phyloP scores from a whole-genome alignment of 2,797 vertebrate genomes.

The Falco biarmicus region DNA sequence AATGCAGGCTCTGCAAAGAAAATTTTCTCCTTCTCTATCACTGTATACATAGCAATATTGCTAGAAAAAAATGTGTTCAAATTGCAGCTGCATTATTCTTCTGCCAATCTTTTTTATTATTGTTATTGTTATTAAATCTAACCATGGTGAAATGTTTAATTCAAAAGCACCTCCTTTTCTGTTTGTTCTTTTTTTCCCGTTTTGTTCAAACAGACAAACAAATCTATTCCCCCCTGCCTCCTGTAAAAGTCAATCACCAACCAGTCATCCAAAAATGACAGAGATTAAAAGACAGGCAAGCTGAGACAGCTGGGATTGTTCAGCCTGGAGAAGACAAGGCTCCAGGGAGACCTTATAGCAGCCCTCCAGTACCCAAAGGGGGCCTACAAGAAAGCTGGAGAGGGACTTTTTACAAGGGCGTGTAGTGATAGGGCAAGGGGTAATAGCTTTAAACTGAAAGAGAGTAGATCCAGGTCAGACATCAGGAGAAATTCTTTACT shows the following conservation, averaged over 20 bases:
- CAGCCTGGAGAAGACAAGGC: too few relatives aligned
- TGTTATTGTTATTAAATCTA: neutral
- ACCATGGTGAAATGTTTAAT: neutral
- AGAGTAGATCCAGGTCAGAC: too few relatives aligned
- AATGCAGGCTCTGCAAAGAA: neutral
- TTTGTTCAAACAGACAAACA: neutral
- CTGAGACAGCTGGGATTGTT: too few relatives aligned
- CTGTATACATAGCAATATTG: neutral
- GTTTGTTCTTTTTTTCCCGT: neutral
- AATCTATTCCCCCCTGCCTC: neutral
- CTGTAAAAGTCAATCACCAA: neutral
- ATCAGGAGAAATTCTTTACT: too few relatives aligned
- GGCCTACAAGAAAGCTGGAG: too few relatives aligned
- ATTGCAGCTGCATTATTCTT: neutral
- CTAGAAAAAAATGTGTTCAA: neutral
- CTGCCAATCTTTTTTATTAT: neutral
- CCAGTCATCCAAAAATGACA: neutral
- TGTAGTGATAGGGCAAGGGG: too few relatives aligned
- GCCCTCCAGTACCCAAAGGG: too few relatives aligned
- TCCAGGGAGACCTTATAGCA: too few relatives aligned
- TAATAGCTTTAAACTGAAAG: too few relatives aligned
- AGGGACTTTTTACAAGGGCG: too few relatives aligned
- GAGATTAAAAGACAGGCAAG: neutral
- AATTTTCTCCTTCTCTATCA: neutral
- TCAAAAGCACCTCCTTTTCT: neutral